Percentiles rank a stretch among this genome's conserved stretches.
Evolutionary conservation across 2,797 vertebrate species (phyloP).

Genomic region (Tachyglossus aculeatus): DNA sequence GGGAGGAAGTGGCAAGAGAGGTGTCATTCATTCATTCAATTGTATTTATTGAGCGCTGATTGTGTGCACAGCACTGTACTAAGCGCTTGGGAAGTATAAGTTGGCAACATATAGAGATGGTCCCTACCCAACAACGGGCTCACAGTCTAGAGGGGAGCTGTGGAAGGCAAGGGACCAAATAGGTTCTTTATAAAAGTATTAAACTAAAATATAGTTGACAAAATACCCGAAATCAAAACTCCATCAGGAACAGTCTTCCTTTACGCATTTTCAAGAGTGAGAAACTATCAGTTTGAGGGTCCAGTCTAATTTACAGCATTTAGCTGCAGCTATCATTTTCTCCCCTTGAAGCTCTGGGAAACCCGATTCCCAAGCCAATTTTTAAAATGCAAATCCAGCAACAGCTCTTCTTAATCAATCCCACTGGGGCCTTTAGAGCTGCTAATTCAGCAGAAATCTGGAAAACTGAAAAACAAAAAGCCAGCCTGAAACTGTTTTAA

Average conservation of each 20-base stretch:
- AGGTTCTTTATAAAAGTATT: background rate
- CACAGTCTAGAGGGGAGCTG: too few relatives aligned
- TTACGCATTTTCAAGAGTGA: background rate
- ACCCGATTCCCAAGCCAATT: slow-evolving; percentile 72
- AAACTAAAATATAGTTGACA: slow-evolving; percentile 2
- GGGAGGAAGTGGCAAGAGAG: too few relatives aligned
- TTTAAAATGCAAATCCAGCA: slow-evolving; percentile 83
- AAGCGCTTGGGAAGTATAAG: too few relatives aligned
- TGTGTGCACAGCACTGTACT: too few relatives aligned
- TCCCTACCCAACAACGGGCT: too few relatives aligned
- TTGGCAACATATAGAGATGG: too few relatives aligned
- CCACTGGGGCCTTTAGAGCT: slow-evolving; percentile 83
- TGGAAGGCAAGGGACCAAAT: background rate
- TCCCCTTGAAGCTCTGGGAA: slow-evolving; percentile 64
- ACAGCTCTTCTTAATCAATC: slow-evolving; percentile 87
- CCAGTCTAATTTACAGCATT: slow-evolving; percentile 71
- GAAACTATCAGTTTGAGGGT: slow-evolving; percentile 45
- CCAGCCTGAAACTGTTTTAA: slow-evolving; percentile 83
- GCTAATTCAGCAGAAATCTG: slow-evolving; percentile 96
- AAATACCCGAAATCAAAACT: slow-evolving; percentile 13
- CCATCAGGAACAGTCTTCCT: background rate
- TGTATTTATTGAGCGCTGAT: too few relatives aligned
- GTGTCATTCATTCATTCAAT: too few relatives aligned
- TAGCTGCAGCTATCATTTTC: slow-evolving; percentile 61
- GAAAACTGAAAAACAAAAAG: slow-evolving; percentile 89